Base-by-base conservation (phyloP, 2,113 vertebrate genomes). In the Leucopternis melanops region DNA sequence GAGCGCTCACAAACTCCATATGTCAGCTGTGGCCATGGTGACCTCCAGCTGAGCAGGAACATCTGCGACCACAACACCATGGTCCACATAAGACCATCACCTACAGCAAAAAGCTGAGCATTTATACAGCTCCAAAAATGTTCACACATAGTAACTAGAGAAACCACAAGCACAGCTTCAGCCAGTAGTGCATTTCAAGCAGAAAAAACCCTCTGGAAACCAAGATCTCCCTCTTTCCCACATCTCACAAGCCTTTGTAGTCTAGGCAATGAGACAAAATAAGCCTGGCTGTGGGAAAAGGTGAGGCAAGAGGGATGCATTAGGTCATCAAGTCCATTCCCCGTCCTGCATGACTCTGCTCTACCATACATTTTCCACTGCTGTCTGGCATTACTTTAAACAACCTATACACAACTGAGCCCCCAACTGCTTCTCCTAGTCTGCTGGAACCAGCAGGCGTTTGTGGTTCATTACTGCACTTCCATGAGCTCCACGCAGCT, bases 1-100 rank as follows among this genome's bases (percentile, higher is more conserved):
- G 50, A 66, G 13, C 1, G 1, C 36, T 61, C 71, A 22, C 27
- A 11, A 55, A 31, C 22, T 31, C 61, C 3, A 0, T 5, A 27
- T 2, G 12, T 12, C 65, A 61, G 12, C 61, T 0, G 2, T 3
- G 32, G 66, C 36, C 59, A 34, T 1, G 40, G 40, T 4, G 32
- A 55, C 42, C 40, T 83, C 36, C 66, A 73, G 32, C 54, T 50
- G 27, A 52, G 74, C 42, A 74, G 19, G 8, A 62, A 29, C n/a
- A 58, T 31, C 49, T 45, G 42, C 16, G 20, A 32, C 45, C 34
- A 12, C 21, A 63, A 27, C 23, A 71, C 25, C 25, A 4, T 0
- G 18, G 70, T 42, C 44, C 70, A 70, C 42, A 25, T 1, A 0
- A 82, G 84, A 81, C 62, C 57, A n/a, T 14, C 49, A 36, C 4